These are phyloP conservation scores for Synanceia verrucosa DNA, from an alignment of 2,797 vertebrate species.

Conservation along the genomic window DNA sequence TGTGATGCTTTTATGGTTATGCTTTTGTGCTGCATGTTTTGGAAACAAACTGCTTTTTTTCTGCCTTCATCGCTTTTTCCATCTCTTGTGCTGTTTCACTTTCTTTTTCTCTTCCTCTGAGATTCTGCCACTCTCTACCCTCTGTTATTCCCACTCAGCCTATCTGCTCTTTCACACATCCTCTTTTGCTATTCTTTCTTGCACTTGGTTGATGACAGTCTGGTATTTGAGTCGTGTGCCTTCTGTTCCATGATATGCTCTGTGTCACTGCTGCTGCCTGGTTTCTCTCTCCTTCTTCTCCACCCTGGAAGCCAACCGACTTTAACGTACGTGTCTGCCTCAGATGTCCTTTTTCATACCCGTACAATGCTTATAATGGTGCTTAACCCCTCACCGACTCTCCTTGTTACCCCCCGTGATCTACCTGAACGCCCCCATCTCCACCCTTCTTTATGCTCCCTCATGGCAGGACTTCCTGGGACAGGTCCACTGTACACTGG, in stretches of 20 bases:
- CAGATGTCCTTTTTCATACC: constrained; percentile 72
- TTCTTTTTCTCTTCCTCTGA: constrained; percentile 33
- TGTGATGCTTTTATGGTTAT: constrained; percentile 49
- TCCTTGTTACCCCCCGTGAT: constrained; percentile 62
- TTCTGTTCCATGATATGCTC: constrained; percentile 86
- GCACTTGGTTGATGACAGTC: constrained; percentile 75
- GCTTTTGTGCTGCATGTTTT: constrained; percentile 31
- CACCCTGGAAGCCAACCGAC: constrained; percentile 85
- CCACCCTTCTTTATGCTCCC: constrained; percentile 44
- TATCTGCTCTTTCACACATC: constrained; percentile 56
- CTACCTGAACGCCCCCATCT: constrained; percentile 52
- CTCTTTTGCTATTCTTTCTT: constrained; percentile 58
- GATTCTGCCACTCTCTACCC: constrained; percentile 27
- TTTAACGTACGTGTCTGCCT: constrained; percentile 86
- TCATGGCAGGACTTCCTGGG: constrained; percentile 92
- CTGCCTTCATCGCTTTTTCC: constrained; percentile 23
- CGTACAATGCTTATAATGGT: constrained; percentile 64
- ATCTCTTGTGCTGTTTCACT: constrained; percentile 32
- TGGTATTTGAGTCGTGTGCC: constrained; percentile 80
- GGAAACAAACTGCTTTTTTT: constrained; percentile 21
- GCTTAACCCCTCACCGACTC: constrained; percentile 65
- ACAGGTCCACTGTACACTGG: constrained; percentile 92
- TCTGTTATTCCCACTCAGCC: constrained; percentile 42
- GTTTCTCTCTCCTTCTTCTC: constrained; percentile 75
- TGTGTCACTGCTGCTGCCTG: constrained; percentile 85